phyloP scores from a whole-genome alignment of 92 coral and sea anemone genomes.

The Micromussa lordhowensis region DNA sequence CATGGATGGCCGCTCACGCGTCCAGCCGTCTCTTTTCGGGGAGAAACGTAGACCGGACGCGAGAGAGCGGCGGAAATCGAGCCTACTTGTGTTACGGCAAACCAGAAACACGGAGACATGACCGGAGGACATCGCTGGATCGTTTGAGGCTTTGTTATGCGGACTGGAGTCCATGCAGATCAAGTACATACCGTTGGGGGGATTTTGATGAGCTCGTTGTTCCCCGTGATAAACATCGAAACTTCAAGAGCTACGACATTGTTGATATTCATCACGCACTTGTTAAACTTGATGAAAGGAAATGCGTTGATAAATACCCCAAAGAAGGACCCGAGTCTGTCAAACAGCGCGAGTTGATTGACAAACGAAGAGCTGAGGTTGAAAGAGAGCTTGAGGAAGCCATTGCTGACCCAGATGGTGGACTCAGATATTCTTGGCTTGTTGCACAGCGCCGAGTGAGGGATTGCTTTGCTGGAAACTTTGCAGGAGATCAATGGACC shows the following conservation, averaged over 20 bases:
- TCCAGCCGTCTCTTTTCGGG: too few relatives aligned
- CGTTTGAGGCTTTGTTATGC: background rate
- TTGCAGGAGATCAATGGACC: background rate
- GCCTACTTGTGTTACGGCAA: background rate
- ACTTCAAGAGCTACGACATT: background rate
- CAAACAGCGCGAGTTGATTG: background rate
- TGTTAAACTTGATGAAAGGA: background rate
- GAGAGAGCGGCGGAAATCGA: too few relatives aligned
- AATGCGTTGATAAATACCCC: background rate
- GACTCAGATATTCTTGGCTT: conserved; percentile 9
- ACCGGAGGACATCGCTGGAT: background rate
- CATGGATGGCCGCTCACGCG: too few relatives aligned
- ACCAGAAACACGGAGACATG: background rate
- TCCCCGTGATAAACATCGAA: background rate
- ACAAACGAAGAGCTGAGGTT: background rate
- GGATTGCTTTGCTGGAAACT: conserved; percentile 31
- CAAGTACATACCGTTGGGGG: too few relatives aligned
- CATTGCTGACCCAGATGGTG: background rate
- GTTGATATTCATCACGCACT: background rate
- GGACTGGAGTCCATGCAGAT: too few relatives aligned
- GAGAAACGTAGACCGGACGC: too few relatives aligned
- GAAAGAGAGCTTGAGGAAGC: background rate
- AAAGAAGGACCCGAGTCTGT: background rate
- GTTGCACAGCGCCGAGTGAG: conserved; percentile 25
- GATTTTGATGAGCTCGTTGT: background rate